Percentiles rank a stretch among this genome's conserved stretches.
These are phyloP conservation scores for Acanthisitta chloris DNA, from an alignment of 2,113 vertebrate species.

Conservation along the genomic window DNA sequence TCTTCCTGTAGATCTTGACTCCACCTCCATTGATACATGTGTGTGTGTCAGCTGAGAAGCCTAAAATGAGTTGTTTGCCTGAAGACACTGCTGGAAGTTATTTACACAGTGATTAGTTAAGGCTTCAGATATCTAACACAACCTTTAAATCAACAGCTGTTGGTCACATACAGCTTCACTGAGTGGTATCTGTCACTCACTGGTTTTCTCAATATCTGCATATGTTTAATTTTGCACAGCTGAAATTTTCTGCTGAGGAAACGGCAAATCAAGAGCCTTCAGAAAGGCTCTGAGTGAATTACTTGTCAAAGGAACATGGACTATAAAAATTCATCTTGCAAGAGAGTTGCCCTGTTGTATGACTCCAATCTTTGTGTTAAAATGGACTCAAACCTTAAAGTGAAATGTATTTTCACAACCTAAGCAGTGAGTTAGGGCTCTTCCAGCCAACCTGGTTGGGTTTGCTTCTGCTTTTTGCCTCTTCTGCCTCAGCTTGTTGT, in stretches of 20 bases:
- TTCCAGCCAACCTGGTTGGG: background rate
- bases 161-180: conserved; percentile 37
- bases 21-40: background rate
- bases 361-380: background rate
- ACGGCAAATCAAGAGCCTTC: conserved; percentile 18
- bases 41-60: background rate
- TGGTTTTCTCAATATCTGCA: conserved; percentile 6
- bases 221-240: conserved; percentile 45
- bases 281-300: conserved; percentile 10
- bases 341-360: background rate
- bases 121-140: conserved; percentile 26
- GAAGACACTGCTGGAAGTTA: background rate
- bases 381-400: background rate
- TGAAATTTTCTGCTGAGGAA: conserved; percentile 33
- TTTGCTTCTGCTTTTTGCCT: background rate
- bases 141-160: conserved; percentile 49
- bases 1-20: background rate
- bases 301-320: background rate
- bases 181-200: conserved; percentile 33
- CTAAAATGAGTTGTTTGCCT: background rate
- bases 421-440: background rate
- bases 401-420: background rate
- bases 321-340: background rate
- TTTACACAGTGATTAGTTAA: conserved; percentile 55
- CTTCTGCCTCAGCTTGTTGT: background rate